Base-by-base conservation (phyloP, 2,888 invertebrate genomes). In the Lycocerus yunnanus region DNA sequence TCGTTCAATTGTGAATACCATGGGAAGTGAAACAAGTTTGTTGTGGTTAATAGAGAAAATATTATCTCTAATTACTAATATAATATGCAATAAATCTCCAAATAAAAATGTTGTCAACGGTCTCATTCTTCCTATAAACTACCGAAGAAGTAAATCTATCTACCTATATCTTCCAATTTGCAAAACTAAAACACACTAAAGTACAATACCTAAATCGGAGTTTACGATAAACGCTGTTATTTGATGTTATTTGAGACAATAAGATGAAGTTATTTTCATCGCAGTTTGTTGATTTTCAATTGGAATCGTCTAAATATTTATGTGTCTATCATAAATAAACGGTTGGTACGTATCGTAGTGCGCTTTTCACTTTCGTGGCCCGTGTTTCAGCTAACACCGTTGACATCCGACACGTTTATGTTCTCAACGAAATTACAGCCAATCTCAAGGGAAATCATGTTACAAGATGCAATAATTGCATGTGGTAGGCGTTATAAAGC, bases 351-450 rank as follows among this genome's bases (percentile, higher is more conserved):
- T 43, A 43, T 24, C 66, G 65, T 20, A 15, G 24, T 65, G 59
- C 75, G 72, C 65, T 71, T 73, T 73, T 71, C 75, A 69, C 63
- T 68, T 69, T 67, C 65, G 69, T 14, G 58, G 20, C 72, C 73
- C 76, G 71, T 69, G 67, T 73, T 73, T 74, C 69, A 58, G 63
- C 72, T 72, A 71, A 76, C 75, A 72, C 73, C 77, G 76, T 73
- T 75, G 78, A 78, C 78, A 77, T 74, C 72, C 74, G 77, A 77
- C 78, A 77, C 77, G 76, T 77, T 78, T 77, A 73, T 78, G 74
- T 78, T 73, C 75, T 72, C 77, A 67, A 69, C 76, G 73, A 76
- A 76, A 76, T 76, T 76, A 76, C 76, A 72, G 72, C 69, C 76
- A 71, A 72, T 72, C 76, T 74, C 76, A 15, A 43, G 76, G 76